Evolutionary conservation across 2,797 vertebrate genomes (phyloP), one percentile per base, ranked within the genome.

Genomic region (Phyllotis vaccarum): DNA sequence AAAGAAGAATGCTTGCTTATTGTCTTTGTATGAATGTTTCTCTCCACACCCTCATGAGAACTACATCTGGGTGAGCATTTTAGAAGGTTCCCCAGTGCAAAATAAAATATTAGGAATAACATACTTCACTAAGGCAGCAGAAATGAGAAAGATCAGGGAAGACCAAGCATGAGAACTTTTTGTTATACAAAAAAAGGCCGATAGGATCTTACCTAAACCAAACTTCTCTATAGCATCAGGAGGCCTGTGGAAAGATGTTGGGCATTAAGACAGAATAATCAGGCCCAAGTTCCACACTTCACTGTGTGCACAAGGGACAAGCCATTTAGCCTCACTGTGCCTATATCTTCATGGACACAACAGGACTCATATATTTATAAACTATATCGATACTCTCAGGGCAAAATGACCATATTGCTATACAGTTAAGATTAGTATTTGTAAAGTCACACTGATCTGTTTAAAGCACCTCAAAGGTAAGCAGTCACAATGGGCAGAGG

Each of bases 341-440:
- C 94, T 97, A 31, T 93, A 43, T 90, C 78, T 96, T 94, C 66
- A 17, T 75, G 17, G 70, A 40, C 49, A 88, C 93, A 95, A 52
- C 40, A 64, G 21, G 85, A 94, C 92, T 96, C 79, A 76, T 2
- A 40, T 89, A 72, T 96, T 92, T 96, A 40, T 95, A 96, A 96
- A 95, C 92, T 80, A 83, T 75, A 78, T 82, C 10, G 70, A 93
- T 91, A 96, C 81, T 97, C 95, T 97, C 97, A 96, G 97, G 97
- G 95, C 90, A 89, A 89, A 93, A 76, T 94, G 60, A 94, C 60
- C 80, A 24, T 90, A 82, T 93, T 92, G 78, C 94, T 96, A 17
- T 83, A 80, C 78, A 92, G 12, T 96, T 82, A 74, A 94, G 94
- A 95, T 95, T 72, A 76, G 94, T 92, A n/a, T 87, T 60, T 49